Evolutionary conservation across 2,797 vertebrate genomes (phyloP).

Genomic region (Sebastolobus alascanus): DNA sequence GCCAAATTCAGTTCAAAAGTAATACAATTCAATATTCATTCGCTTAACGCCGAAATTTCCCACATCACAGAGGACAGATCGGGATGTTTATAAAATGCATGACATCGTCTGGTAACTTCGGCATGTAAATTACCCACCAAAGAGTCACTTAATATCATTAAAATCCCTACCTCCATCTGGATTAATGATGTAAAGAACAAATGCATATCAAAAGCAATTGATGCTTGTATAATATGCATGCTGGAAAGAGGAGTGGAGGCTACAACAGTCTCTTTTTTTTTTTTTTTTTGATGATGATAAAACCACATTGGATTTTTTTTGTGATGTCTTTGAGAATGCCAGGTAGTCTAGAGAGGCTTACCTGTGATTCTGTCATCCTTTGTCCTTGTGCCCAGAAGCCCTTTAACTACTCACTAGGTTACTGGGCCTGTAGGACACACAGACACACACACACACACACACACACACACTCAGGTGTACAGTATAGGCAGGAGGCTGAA

Average conservation of each 20-base stretch:
- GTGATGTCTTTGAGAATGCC: background rate
- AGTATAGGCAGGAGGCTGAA: background rate
- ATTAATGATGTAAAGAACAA: conserved; percentile 5
- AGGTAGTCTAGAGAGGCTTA: background rate
- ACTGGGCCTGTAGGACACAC: conserved; percentile 57
- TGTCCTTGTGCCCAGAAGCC: conserved; percentile 52
- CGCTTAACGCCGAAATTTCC: accelerated
- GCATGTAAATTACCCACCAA: background rate
- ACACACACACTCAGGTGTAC: background rate
- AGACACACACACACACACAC: conserved; percentile 7
- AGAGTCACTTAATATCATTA: background rate
- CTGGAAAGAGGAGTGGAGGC: background rate
- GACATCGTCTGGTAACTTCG: conserved; percentile 1
- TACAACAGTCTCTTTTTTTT: background rate
- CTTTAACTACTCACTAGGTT: conserved; percentile 33
- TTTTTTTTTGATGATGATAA: no score
- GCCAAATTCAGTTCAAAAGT: conserved; percentile 17
- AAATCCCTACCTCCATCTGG: background rate
- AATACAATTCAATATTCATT: accelerated
- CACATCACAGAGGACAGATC: accelerated
- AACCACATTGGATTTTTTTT: background rate
- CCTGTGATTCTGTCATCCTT: conserved; percentile 54
- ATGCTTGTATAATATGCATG: background rate
- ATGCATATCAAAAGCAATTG: background rate
- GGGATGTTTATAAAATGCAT: accelerated